These are phyloP conservation scores for Caenorhabditis sp. DNA, from an alignment of 2,888 invertebrate species.

Conservation along the genomic window DNA sequence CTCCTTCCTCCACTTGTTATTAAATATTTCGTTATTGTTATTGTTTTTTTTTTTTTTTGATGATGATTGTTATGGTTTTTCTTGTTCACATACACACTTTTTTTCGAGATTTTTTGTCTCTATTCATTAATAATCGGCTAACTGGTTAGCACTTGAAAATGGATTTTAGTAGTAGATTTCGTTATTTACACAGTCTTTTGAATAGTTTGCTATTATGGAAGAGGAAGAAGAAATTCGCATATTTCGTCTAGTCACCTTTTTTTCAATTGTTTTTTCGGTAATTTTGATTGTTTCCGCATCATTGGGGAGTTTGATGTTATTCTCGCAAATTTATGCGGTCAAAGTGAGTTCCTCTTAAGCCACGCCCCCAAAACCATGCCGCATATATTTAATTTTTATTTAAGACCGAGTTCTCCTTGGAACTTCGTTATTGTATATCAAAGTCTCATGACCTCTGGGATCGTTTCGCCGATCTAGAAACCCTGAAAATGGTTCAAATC, in stretches of 20 bases:
- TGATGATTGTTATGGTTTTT: slow-evolving; percentile 10
- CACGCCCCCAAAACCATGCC: background rate
- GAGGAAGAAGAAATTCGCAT: slow-evolving; percentile 30
- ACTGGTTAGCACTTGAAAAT: background rate
- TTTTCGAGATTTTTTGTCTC: background rate
- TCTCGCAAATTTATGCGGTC: slow-evolving; percentile 13
- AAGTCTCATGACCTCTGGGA: slow-evolving; percentile 46
- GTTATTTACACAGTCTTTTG: background rate
- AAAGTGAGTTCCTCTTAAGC: slow-evolving; percentile 18
- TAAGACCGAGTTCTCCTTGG: slow-evolving; percentile 37
- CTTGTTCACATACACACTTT: background rate
- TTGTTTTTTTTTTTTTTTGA: slow-evolving; percentile 17
- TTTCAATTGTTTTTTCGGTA: slow-evolving; percentile 29
- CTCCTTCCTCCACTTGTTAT: background rate
- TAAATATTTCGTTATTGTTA: slow-evolving; percentile 5
- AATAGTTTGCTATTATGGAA: background rate
- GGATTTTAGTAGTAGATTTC: background rate
- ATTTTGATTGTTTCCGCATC: slow-evolving; percentile 4
- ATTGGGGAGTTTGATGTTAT: slow-evolving; percentile 12
- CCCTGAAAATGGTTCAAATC: slow-evolving; percentile 1
- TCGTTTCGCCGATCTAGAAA: slow-evolving; percentile 19
- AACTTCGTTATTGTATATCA: slow-evolving; percentile 32
- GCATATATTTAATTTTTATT: too few species aligned
- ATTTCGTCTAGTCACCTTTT: slow-evolving; percentile 15
- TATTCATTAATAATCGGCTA: background rate